Conservation (phyloP, 2,797 vertebrate genomes). For the Gymnoscopelus microlampas region DNA sequence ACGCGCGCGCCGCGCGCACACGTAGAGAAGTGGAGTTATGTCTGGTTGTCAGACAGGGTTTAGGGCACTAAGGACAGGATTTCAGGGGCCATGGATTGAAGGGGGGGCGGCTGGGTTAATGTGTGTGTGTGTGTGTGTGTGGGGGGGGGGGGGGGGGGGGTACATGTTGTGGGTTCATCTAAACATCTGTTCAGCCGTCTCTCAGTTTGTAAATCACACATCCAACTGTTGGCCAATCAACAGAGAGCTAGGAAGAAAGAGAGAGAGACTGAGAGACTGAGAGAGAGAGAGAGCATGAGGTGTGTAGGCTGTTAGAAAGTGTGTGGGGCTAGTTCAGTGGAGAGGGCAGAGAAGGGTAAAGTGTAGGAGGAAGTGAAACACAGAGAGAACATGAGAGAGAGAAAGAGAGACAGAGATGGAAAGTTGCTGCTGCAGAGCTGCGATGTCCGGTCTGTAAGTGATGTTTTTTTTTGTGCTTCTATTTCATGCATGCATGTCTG, state of each 20-base stretch:
- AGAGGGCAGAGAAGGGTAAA: conserved; percentile 50
- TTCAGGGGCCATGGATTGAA: conserved; percentile 8
- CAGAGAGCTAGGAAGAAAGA: conserved; percentile 31
- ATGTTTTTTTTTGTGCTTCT: conserved; percentile 13
- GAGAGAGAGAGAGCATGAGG: conserved; percentile 34
- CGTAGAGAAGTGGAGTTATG: conserved; percentile 36
- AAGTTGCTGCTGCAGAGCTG: conserved; percentile 53
- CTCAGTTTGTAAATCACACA: conserved; percentile 66
- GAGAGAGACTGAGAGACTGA: conserved; percentile 11
- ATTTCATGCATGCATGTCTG: conserved; percentile 16
- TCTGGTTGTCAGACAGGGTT: conserved; percentile 43
- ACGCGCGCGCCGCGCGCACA: conserved; percentile 22
- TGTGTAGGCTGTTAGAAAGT: not conserved
- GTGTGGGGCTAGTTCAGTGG: conserved; percentile 23
- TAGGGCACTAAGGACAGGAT: conserved; percentile 25
- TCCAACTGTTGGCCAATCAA: conserved; percentile 67
- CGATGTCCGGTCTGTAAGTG: conserved; percentile 70
- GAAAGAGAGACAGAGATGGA: conserved; percentile 70
- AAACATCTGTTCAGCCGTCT: conserved; percentile 71
- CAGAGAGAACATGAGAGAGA: conserved; percentile 67
- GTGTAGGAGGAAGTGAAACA: conserved; percentile 41
- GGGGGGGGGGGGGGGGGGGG: not conserved
- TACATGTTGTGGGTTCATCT: conserved; percentile 37
- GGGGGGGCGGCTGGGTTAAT: conserved; percentile 12
- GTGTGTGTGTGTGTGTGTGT: conserved; percentile 30